These are phyloP conservation scores for Mesocricetus auratus DNA, from an alignment of 2,113 vertebrate species.

Conservation along the genomic window DNA sequence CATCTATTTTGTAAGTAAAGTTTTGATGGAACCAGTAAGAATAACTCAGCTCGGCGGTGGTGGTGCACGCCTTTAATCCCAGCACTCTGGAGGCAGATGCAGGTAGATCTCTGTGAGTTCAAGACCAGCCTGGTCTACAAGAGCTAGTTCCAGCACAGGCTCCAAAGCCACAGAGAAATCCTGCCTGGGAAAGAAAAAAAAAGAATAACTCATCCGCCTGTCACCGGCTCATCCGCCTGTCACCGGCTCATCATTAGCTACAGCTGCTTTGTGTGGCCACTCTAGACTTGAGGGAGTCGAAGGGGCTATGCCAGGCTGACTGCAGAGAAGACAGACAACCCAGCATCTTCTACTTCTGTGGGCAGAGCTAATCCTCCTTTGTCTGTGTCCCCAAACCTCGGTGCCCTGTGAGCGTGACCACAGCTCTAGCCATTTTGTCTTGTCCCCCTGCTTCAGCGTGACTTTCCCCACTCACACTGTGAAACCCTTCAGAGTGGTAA, in stretches of 20 bases:
- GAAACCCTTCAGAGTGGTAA: neutral
- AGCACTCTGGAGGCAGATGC: too few relatives aligned
- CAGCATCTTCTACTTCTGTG: neutral
- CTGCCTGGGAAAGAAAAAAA: too few relatives aligned
- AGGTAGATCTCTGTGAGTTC: too few relatives aligned
- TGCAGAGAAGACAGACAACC: neutral
- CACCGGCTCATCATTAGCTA: too few relatives aligned
- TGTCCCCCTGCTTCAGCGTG: neutral
- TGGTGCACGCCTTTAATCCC: too few relatives aligned
- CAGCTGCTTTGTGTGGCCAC: neutral
- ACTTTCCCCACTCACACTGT: neutral
- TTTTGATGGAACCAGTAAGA: neutral
- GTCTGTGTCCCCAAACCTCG: neutral
- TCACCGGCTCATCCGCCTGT: neutral
- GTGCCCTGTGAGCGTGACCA: neutral
- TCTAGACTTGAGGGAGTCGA: neutral
- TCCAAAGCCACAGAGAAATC: too few relatives aligned
- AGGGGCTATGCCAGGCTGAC: neutral
- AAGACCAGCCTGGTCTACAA: too few relatives aligned
- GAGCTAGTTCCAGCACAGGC: too few relatives aligned
- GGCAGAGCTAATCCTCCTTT: neutral
- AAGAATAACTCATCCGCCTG: too few relatives aligned
- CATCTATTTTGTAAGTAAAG: neutral
- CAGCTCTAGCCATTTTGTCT: neutral
- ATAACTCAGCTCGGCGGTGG: too few relatives aligned